Evolutionary conservation across 2,113 vertebrate genomes (phyloP), one percentile per base, ranked within the genome.

Genomic region (Callospermophilus lateralis): DNA sequence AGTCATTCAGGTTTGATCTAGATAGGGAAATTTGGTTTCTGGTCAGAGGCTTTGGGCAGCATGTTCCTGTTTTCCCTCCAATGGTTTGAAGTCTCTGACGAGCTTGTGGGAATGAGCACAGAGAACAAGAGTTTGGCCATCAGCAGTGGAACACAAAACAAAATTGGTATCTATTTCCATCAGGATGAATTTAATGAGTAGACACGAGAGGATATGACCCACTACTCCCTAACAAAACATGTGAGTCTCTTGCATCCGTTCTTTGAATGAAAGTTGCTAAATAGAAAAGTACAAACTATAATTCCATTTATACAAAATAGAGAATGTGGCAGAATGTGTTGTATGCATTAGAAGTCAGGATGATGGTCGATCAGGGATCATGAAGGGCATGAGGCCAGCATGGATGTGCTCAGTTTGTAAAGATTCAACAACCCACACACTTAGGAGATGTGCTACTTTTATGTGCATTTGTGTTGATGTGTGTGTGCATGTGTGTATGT

Each of bases 151-250:
- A 61, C 6, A 10, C 8, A 5, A 0, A 8, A 26, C 53, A 19
- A 5, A 28, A 6, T 24, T 10, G 0, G 4, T 1, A 10, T 6
- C 2, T 1, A 0, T 4, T 8, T 4, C 51, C 15, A 48, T 30
- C 2, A 13, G 16, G 15, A 13, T 4, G 34, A 17, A 32, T 7
- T 28, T 51, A 7, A 28, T 5, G 4, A 42, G 42, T 42, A 5
- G 26, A 51, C 0, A 51, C 8, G 53, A 55, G 48, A 72, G 28
- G 17, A 42, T 26, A 39, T 6, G 67, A 28, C 3, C 37, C 3
- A 0, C 61, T 22, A 0, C n/a, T 3, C 32, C 61, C 32, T 2
- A 28, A 34, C 22, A 37, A 6, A 22, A 8, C 26, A 5, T 34
- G 5, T 4, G 39, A 37, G 42, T 32, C 63, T 26, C 51, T 77